These are phyloP conservation scores for Falco rusticolus DNA, from an alignment of 2,797 vertebrate species.

Conservation along the genomic window DNA sequence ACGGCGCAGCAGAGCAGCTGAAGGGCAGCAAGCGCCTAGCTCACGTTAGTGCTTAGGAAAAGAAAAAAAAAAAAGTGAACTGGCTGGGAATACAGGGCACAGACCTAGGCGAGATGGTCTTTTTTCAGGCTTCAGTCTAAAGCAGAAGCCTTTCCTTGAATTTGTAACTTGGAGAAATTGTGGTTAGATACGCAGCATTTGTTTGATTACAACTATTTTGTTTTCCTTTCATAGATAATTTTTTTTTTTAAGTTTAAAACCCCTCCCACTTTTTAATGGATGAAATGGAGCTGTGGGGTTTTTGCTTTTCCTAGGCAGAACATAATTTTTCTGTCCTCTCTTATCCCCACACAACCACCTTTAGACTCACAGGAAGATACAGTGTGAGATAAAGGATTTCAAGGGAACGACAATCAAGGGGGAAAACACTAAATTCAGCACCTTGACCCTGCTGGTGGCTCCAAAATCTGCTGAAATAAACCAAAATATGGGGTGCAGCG, in stretches of 20 bases:
- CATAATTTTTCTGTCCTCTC: background rate
- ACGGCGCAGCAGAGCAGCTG: background rate
- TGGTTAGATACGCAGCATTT: background rate
- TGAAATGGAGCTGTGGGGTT: rapidly evolving
- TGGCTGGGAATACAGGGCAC: background rate
- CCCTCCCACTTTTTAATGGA: rapidly evolving
- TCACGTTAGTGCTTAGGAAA: background rate
- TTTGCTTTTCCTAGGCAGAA: background rate
- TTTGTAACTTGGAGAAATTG: background rate
- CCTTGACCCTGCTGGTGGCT: rapidly evolving
- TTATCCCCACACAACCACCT: background rate
- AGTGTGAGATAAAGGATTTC: background rate
- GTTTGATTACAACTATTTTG: rapidly evolving
- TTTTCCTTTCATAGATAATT: background rate
- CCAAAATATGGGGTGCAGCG: background rate
- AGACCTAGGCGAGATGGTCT: rapidly evolving
- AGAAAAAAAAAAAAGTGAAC: background rate
- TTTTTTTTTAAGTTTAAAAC: background rate
- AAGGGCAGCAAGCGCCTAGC: background rate
- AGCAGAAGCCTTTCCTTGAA: background rate
- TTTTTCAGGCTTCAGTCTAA: background rate
- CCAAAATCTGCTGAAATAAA: background rate
- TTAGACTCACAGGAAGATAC: rapidly evolving
- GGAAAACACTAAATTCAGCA: background rate
- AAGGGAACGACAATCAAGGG: background rate